Evolutionary conservation across 2,113 vertebrate genomes (phyloP).

Genomic region (Morphnarchus princeps): DNA sequence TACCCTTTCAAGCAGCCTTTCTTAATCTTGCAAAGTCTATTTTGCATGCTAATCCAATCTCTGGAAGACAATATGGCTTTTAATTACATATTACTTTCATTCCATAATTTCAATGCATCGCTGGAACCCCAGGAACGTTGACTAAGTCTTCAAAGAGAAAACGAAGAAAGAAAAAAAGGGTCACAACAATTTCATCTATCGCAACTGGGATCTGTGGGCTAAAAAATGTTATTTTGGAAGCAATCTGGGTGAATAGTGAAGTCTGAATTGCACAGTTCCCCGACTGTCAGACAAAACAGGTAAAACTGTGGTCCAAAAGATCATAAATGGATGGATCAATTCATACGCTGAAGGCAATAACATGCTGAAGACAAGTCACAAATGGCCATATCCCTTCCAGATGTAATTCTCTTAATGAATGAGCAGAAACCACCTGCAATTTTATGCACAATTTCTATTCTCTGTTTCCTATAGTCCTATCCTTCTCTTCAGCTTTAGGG

Average conservation of each 20-base stretch:
- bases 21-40: neutral
- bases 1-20: neutral
- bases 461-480: neutral
- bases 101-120: neutral
- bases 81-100: neutral
- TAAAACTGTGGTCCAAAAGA: neutral
- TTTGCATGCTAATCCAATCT: neutral
- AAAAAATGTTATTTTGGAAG: neutral
- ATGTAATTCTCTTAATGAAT: neutral
- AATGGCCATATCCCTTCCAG: neutral
- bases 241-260: neutral
- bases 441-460: neutral
- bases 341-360: neutral
- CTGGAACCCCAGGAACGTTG: accelerated
- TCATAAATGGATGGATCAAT: neutral
- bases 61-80: neutral
- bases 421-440: neutral
- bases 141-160: neutral
- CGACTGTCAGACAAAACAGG: neutral
- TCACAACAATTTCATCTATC: neutral
- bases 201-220: neutral
- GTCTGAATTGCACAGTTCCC: neutral
- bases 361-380: neutral
- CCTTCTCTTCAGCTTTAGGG: neutral
- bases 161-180: accelerated